phyloP scores from a whole-genome alignment of 2,113 vertebrate genomes.

The Rutilus rutilus region DNA sequence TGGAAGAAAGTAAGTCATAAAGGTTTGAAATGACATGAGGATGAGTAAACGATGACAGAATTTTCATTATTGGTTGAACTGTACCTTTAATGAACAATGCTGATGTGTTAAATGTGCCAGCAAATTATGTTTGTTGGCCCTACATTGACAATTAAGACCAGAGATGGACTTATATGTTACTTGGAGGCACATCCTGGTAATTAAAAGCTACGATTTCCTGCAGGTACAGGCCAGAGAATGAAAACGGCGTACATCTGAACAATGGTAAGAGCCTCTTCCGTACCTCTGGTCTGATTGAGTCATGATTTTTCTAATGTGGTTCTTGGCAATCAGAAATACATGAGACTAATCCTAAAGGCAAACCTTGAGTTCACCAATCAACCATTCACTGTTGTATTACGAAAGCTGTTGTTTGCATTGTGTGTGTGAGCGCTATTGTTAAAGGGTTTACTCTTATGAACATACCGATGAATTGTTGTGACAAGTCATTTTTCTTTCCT shows the following conservation, averaged over 20 bases:
- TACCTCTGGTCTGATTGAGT: constrained; percentile 48
- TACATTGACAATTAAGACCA: constrained; percentile 14
- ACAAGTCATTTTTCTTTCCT: constrained; percentile 8
- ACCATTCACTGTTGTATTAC: constrained; percentile 28
- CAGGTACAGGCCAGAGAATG: constrained; percentile 99
- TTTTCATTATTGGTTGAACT: background rate
- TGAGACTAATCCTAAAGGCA: constrained; percentile 81
- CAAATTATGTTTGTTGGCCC: constrained; percentile 9
- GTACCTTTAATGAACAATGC: background rate
- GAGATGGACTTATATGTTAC: constrained; percentile 8
- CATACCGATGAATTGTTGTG: background rate
- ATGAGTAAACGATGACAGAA: background rate
- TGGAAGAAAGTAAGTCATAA: background rate
- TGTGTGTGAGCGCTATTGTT: background rate
- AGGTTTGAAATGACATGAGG: background rate
- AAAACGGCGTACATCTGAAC: constrained; percentile 99
- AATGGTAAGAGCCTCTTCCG: constrained; percentile 90
- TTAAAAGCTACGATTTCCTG: constrained; percentile 94
- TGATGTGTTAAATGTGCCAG: background rate
- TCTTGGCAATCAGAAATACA: constrained; percentile 44
- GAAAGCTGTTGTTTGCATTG: background rate
- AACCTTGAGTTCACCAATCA: constrained; percentile 66
- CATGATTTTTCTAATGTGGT: constrained; percentile 57
- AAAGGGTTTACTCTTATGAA: constrained; percentile 1
- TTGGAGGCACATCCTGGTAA: constrained; percentile 40